These are phyloP conservation scores for Sebastes steindachneri DNA, from an alignment of 2,797 vertebrate genomes.

Conservation along the genomic window DNA sequence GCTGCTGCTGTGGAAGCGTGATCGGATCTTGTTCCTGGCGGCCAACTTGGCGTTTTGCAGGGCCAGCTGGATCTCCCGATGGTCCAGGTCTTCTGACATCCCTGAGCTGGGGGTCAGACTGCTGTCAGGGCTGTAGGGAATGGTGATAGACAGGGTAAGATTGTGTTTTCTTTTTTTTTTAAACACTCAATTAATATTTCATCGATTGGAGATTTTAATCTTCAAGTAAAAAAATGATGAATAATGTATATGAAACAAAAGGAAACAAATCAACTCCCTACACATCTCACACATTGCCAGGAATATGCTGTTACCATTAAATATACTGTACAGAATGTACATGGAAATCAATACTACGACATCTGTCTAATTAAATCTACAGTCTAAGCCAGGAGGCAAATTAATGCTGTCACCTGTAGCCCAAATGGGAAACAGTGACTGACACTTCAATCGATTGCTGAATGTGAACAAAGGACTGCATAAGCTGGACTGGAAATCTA, in stretches of 20 bases:
- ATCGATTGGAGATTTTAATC: not conserved
- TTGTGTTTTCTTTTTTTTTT: not conserved
- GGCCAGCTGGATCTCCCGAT: constrained; percentile 87
- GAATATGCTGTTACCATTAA: not conserved
- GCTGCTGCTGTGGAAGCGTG: constrained; percentile 94
- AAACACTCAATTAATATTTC: not conserved
- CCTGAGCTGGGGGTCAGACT: constrained; percentile 86
- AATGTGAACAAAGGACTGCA: constrained; percentile 1
- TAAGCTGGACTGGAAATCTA: not conserved
- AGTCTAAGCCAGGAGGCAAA: not conserved
- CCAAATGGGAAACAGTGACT: constrained; percentile 2
- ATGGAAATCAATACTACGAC: not conserved
- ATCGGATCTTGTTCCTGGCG: constrained; percentile 92
- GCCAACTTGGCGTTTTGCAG: constrained; percentile 87
- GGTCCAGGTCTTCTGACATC: constrained; percentile 86
- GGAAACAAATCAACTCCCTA: not conserved
- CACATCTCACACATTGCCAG: not conserved
- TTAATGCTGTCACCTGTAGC: constrained; percentile 13
- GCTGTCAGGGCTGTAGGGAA: constrained; percentile 78
- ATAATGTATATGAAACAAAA: not conserved
- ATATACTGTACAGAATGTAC: not conserved
- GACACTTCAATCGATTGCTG: constrained; percentile 19
- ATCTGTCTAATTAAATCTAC: constrained; percentile 24
- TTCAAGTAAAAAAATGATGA: not conserved
- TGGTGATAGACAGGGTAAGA: not conserved